Conservation (phyloP, 2,888 invertebrate species). For the Endotricha flammealis region DNA sequence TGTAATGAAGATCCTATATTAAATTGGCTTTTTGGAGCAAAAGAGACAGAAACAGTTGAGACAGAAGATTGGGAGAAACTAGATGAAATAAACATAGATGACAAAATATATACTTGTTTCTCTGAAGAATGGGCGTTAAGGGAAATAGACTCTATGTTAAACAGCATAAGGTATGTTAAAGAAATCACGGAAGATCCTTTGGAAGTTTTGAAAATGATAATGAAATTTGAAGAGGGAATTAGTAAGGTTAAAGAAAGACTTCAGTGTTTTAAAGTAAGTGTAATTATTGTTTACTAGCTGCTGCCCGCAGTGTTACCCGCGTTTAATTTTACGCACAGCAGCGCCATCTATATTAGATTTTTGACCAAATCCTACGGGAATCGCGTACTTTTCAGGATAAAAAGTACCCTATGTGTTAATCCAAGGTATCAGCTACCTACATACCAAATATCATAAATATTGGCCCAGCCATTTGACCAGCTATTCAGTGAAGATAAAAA, state of each 20-base stretch:
- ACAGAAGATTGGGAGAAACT: constrained; percentile 43
- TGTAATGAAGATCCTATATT: constrained; percentile 50
- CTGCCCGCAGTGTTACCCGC: too few species aligned
- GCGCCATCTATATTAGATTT: too few species aligned
- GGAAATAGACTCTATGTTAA: constrained; percentile 54
- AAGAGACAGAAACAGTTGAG: constrained; percentile 22
- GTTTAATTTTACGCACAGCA: too few species aligned
- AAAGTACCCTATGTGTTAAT: too few species aligned
- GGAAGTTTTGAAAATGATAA: constrained; percentile 41
- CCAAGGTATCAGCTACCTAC: too few species aligned
- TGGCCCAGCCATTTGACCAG: too few species aligned
- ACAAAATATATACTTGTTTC: constrained; percentile 51
- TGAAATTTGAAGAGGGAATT: constrained; percentile 44
- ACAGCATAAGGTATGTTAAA: constrained; percentile 49
- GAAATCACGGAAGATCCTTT: constrained; percentile 42
- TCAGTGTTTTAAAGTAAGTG: constrained; percentile 52
- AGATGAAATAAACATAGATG: constrained; percentile 26
- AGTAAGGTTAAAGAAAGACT: constrained; percentile 41
- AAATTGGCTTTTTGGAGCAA: constrained; percentile 52
- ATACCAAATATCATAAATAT: too few species aligned
- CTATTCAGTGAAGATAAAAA: too few species aligned
- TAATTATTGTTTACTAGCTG: too few species aligned
- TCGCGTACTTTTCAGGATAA: too few species aligned
- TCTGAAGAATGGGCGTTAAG: constrained; percentile 52
- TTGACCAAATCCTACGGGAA: too few species aligned